Evolutionary conservation across 1,140 invertebrate genomes (phyloP), one percentile per base, ranked within the genome.

Genomic region (Agrypnia vestita): DNA sequence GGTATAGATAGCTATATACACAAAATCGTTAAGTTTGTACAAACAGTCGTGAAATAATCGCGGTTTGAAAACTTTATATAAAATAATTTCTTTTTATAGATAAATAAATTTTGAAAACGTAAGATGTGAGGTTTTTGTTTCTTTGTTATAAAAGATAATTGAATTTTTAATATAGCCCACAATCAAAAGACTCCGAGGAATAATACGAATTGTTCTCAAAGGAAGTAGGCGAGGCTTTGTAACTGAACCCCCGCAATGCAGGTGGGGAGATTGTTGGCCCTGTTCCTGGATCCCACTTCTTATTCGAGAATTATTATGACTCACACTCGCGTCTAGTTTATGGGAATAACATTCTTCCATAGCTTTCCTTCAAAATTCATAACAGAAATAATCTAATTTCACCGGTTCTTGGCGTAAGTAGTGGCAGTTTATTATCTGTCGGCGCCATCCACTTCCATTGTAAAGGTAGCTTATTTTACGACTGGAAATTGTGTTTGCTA

Each of bases 221-320:
- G 25, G 25, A 35, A 35, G 25, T 35, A 35, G 25, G 8, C 62
- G 12, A 43, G 19, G 19, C 21, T 19, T 49, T 35, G n/a, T 19
- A 73, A 72, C 77, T 55, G 17, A 78, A 81, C 77, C 51, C 55
- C 75, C 74, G 80, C 80, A 82, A 67, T 82, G 80, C 80, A 82
- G 80, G 80, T 79, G 56, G 19, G 71, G 73, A 79, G n/a, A 76
- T 78, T 79, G 43, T 82, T 79, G 80, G 77, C 73, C 51, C 78
- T 75, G 72, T 75, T 79, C 46, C 74, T 53, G 56, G 55, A 13
- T 44, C 8, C 9, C 25, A 9, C 43, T 49, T 49, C 61, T 64
- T 53, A 76, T 75, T 75, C 77, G n/a, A 62, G 76, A 75, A 82
- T 82, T 72, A 82, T 79, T 75, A 79, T 69, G 75, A 62, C 77